A percentile compares a stretch with the other conserved stretches of the same genome.
Conservation (phyloP, 2,113 vertebrate genomes). For the Tinamus guttatus region DNA sequence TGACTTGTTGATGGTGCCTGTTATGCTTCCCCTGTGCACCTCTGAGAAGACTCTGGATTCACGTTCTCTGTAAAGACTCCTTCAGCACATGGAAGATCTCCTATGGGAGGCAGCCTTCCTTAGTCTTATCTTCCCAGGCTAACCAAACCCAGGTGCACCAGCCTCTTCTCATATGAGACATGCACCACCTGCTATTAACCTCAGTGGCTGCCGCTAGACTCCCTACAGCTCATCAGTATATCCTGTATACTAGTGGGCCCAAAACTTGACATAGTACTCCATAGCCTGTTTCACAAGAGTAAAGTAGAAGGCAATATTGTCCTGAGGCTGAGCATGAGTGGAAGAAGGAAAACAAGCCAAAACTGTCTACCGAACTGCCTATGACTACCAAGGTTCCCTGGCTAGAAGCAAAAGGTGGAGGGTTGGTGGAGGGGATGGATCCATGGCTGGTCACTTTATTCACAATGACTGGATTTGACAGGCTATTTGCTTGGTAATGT, state of each 20-base stretch:
- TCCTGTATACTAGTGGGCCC: background rate
- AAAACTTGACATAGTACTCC: background rate
- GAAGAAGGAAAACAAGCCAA: background rate
- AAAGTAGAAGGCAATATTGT: background rate
- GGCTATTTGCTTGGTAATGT: background rate
- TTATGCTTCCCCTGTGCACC: background rate
- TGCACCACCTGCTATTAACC: background rate
- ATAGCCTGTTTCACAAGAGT: rapidly evolving
- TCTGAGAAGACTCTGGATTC: background rate
- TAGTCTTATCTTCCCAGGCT: background rate
- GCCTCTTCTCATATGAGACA: background rate
- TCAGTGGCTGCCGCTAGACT: background rate
- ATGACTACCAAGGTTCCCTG: background rate
- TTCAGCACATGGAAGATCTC: background rate
- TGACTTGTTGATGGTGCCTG: background rate
- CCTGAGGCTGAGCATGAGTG: background rate
- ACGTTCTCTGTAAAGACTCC: background rate
- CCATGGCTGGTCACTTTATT: background rate
- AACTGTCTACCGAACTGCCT: background rate
- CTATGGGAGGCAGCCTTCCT: too few relatives aligned
- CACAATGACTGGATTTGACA: background rate
- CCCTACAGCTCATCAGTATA: background rate
- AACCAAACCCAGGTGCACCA: background rate
- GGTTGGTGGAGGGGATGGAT: too few relatives aligned
- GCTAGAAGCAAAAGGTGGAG: background rate